A percentile compares a stretch with the other conserved stretches of the same genome.
These are phyloP conservation scores for Ornithoptera priamus DNA, from an alignment of 2,888 invertebrate species.

Conservation along the genomic window DNA sequence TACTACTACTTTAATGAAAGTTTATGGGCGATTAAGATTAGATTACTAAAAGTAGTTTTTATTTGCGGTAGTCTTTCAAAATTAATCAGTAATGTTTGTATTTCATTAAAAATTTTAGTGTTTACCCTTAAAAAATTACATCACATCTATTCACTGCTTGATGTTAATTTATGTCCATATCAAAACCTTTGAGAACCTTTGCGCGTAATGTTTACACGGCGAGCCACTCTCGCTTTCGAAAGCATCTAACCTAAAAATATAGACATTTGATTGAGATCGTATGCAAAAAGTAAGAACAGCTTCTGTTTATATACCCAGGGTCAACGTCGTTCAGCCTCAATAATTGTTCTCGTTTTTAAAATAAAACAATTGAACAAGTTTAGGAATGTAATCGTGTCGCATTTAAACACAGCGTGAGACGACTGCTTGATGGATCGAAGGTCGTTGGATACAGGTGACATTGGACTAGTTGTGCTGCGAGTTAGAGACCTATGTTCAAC, in stretches of 20 bases:
- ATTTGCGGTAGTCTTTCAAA: too few relatives aligned
- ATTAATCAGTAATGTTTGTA: neutral
- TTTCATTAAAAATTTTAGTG: neutral
- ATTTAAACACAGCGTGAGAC: too few relatives aligned
- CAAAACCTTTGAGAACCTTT: constrained; percentile 13
- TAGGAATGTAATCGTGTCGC: too few relatives aligned
- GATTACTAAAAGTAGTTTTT: too few relatives aligned
- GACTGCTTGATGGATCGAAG: too few relatives aligned
- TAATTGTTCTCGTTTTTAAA: neutral
- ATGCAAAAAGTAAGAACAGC: neutral
- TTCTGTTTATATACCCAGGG: neutral
- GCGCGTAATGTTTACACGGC: constrained; percentile 16
- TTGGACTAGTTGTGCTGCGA: too few relatives aligned
- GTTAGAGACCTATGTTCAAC: too few relatives aligned
- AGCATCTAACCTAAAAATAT: constrained; percentile 22
- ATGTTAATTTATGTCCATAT: constrained; percentile 15
- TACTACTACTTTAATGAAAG: too few relatives aligned
- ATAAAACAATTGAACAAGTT: neutral
- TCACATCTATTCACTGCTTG: neutral
- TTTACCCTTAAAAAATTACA: constrained; percentile 10
- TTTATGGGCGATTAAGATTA: too few relatives aligned
- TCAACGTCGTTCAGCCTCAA: neutral
- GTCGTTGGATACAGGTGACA: too few relatives aligned
- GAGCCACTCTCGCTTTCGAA: constrained; percentile 13
- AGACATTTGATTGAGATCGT: constrained; percentile 23